Percentiles rank a stretch among this genome's conserved stretches.
phyloP scores from a whole-genome alignment of 2,888 invertebrate species.

The Baronia brevicornis region DNA sequence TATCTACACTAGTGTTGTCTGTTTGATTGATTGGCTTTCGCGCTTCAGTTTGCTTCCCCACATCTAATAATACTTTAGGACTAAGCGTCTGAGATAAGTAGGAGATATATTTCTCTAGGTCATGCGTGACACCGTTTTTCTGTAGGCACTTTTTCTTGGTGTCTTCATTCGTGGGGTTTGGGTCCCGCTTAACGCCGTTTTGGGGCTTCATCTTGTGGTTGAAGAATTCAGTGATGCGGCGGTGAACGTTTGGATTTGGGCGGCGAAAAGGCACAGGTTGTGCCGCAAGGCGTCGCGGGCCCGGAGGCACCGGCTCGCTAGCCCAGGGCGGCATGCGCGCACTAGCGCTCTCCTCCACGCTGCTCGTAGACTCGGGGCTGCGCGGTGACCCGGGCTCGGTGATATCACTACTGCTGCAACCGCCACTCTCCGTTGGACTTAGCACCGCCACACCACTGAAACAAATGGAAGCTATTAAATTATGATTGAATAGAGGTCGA shows the following conservation, averaged over 20 bases:
- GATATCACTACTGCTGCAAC: slow-evolving; percentile 84
- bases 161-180: slow-evolving; percentile 42
- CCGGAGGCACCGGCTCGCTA: slow-evolving; percentile 66
- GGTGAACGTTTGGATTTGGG: slow-evolving; percentile 72
- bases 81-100: slow-evolving; percentile 66
- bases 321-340: slow-evolving; percentile 72
- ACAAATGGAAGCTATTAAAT: too few relatives aligned
- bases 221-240: slow-evolving; percentile 90
- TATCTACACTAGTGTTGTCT: slow-evolving; percentile 28
- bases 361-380: slow-evolving; percentile 78
- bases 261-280: slow-evolving; percentile 51
- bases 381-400: slow-evolving; percentile 91
- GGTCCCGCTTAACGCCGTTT: slow-evolving; percentile 67
- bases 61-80: slow-evolving; percentile 64
- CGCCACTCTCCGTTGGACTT: slow-evolving; percentile 84
- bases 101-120: slow-evolving; percentile 68
- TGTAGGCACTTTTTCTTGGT: slow-evolving; percentile 63
- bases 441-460: slow-evolving; percentile 89
- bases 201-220: slow-evolving; percentile 88
- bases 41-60: slow-evolving; percentile 48
- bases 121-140: slow-evolving; percentile 63
- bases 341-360: slow-evolving; percentile 70
- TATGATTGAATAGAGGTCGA: too few relatives aligned
- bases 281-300: slow-evolving; percentile 58
- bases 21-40: slow-evolving; percentile 26